Percentiles rank a stretch among this genome's conserved stretches.
Evolutionary conservation across 2,888 invertebrate genomes (phyloP).

Genomic region (Meghimatium bilineatum): DNA sequence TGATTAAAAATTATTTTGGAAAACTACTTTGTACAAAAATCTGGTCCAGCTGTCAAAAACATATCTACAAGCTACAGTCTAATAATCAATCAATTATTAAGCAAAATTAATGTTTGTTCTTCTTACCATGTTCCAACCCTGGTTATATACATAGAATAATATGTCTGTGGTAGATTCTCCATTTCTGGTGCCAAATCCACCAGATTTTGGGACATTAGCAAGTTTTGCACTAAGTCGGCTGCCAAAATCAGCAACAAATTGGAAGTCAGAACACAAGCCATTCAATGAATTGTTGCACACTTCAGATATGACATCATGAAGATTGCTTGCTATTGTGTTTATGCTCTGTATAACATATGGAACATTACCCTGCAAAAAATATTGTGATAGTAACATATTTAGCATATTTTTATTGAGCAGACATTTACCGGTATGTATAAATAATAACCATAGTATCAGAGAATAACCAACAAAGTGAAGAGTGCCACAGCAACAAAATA

Average conservation of each 20-base stretch:
- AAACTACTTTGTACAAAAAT: no score
- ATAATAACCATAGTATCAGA: no score
- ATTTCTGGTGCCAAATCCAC: conserved; percentile 55
- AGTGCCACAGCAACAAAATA: no score
- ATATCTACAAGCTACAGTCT: background rate
- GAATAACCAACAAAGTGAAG: no score
- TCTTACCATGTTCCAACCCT: conserved; percentile 3
- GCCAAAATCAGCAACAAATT: conserved; percentile 19
- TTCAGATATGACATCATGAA: conserved; percentile 70
- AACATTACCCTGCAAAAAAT: conserved; percentile 48
- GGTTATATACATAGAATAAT: conserved; percentile 57
- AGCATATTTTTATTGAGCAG: no score
- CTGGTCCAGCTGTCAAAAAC: no score
- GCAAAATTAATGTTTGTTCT: background rate
- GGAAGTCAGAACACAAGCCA: conserved; percentile 55
- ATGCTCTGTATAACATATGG: conserved; percentile 68
- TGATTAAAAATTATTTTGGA: no score
- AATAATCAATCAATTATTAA: background rate
- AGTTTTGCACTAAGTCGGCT: conserved; percentile 28
- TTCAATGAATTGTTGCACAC: conserved; percentile 57
- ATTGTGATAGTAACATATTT: background rate
- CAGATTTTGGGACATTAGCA: conserved; percentile 46
- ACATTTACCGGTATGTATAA: no score
- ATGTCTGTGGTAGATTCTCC: conserved; percentile 60
- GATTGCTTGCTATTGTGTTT: conserved; percentile 70